phyloP scores from a whole-genome alignment of 2,113 vertebrate species.

The Asarcornis scutulata region DNA sequence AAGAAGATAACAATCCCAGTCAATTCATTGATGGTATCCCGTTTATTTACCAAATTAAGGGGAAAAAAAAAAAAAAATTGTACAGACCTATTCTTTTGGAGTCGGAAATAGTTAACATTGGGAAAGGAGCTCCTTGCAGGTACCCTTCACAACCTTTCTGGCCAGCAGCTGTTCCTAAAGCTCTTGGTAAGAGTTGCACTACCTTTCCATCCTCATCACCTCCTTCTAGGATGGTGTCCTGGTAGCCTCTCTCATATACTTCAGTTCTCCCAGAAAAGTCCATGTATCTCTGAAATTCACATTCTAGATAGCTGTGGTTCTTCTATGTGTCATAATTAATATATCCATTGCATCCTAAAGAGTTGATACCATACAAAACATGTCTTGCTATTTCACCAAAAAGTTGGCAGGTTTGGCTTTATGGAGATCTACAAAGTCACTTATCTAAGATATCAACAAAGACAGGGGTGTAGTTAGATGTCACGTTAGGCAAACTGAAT shows the following conservation, averaged over 20 bases:
- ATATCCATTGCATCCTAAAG: background rate
- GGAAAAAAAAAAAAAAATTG: background rate
- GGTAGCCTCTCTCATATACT: background rate
- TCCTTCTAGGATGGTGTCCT: background rate
- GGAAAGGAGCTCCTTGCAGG: background rate
- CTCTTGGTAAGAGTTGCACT: background rate
- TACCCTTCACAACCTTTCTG: background rate
- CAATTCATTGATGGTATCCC: background rate
- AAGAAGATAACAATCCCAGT: background rate
- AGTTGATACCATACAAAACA: rapidly evolving
- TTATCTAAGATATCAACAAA: background rate
- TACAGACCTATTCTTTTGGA: background rate
- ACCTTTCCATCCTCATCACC: background rate
- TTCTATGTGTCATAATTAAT: background rate
- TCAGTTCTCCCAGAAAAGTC: background rate
- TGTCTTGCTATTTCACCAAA: background rate
- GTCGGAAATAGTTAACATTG: background rate
- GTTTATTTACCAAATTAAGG: background rate
- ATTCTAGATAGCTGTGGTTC: background rate
- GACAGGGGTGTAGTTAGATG: background rate
- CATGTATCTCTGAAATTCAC: background rate
- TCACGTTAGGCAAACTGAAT: background rate
- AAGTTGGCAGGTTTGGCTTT: background rate
- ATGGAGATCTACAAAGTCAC: background rate
- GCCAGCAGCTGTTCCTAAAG: background rate